Conservation (phyloP, 2,888 invertebrate genomes). For the Agrotis puta region DNA sequence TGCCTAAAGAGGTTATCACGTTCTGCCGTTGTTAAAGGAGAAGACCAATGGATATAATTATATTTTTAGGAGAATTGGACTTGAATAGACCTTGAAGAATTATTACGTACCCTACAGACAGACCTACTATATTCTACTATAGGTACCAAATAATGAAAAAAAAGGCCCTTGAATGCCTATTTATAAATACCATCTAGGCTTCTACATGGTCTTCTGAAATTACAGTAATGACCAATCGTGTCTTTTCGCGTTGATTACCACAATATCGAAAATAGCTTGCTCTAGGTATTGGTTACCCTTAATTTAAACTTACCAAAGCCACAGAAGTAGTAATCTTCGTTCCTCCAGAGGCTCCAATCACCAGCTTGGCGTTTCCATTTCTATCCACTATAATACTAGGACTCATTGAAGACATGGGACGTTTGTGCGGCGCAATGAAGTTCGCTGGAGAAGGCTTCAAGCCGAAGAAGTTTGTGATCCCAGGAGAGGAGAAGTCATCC, state of each 20-base stretch:
- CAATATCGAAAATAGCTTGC: neutral
- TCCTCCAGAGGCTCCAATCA: constrained; percentile 96
- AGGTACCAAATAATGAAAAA: too few relatives aligned
- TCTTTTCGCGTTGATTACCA: neutral
- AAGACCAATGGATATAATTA: neutral
- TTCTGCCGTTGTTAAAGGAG: neutral
- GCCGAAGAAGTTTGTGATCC: constrained; percentile 93
- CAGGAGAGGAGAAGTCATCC: constrained; percentile 97
- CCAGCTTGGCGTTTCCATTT: constrained; percentile 92
- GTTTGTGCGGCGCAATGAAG: constrained; percentile 94
- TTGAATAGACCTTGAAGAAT: neutral
- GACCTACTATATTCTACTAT: neutral
- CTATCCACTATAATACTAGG: constrained; percentile 94
- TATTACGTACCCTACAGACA: neutral
- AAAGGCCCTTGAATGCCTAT: too few relatives aligned
- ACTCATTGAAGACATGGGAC: constrained; percentile 96
- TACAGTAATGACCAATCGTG: neutral
- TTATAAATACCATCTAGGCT: too few relatives aligned
- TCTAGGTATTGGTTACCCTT: neutral
- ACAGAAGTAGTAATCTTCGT: constrained; percentile 95
- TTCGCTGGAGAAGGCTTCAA: constrained; percentile 95
- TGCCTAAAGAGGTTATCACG: neutral
- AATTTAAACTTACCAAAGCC: constrained; percentile 89
- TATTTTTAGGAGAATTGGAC: neutral
- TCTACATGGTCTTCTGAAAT: neutral